Evolutionary conservation across 2,113 vertebrate species (phyloP), one percentile per base, ranked within the genome.

Genomic region (Daboia siamensis): DNA sequence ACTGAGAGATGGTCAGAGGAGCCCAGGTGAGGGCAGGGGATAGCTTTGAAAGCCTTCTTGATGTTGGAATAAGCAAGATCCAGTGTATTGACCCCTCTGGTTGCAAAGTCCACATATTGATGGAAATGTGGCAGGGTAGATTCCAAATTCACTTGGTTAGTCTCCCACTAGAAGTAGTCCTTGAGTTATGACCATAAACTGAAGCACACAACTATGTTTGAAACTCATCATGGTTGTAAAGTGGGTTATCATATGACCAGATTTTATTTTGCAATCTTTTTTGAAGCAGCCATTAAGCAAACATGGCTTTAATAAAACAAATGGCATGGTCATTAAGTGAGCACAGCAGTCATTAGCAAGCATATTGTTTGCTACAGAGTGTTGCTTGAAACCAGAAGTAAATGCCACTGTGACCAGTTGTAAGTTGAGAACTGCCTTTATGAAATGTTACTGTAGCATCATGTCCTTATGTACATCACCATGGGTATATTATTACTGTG

Each of bases 381-480:
- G 29, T 33, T 69, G 64, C 64, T 69, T 5, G 26, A 69, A 69
- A 69, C 64, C 13, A 69, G 29, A 69, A 69, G 13, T 69, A 69
- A 69, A 69, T 69, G 64, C 29, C 64, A 69, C 29, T 69, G 13
- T 33, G 12, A 33, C 15, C 29, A n/a, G 29, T 33, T 69, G 12
- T 69, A 69, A n/a, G 5, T 69, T 69, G 64, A 69, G 29, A 33
- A 69, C 64, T 69, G 33, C 5, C n/a, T 33, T 69, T 69, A 8
- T 87, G 93, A 8, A 54, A 6, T 56, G 7, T 90, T 84, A 64
- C 89, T 89, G 88, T 93, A 94, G 90, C 95, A 94, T 92, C 87
- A 90, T n/a, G 61, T 89, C 57, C 1, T 92, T 93, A 92, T 13
- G 15, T 86, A 24, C 59, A 89, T 80, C 39, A 80, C 7, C 17